A percentile compares a stretch with the other conserved stretches of the same genome.
Evolutionary conservation across 2,113 vertebrate species (phyloP).

Genomic region (Chaetorhynchus papuensis): DNA sequence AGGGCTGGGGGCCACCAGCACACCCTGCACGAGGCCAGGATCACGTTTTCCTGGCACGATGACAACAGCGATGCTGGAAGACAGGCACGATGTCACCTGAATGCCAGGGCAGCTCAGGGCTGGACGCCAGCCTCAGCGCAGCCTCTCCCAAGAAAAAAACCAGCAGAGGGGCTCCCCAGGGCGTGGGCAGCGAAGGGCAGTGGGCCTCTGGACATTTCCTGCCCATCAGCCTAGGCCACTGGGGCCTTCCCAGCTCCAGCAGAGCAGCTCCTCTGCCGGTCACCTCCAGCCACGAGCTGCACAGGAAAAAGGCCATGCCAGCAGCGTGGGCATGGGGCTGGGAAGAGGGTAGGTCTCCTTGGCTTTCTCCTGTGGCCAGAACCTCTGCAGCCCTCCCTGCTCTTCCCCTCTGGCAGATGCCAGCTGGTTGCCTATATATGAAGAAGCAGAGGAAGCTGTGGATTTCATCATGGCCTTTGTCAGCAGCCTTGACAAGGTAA

Average conservation of each 20-base stretch:
- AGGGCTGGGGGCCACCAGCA: not conserved
- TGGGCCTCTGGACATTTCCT: not conserved
- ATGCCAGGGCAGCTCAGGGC: not conserved
- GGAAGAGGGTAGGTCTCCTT: not conserved
- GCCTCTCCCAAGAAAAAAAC: not conserved
- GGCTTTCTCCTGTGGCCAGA: not conserved
- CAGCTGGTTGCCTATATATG: not conserved
- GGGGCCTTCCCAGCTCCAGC: not conserved
- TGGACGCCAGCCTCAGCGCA: not conserved
- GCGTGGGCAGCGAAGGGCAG: not conserved
- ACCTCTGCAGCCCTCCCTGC: not conserved
- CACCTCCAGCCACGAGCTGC: not conserved
- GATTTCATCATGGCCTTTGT: not conserved
- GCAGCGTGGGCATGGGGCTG: not conserved
- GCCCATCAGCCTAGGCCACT: not conserved
- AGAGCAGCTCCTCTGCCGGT: not conserved
- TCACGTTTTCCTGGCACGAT: accelerated
- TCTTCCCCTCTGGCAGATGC: not conserved
- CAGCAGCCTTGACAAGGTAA: not conserved
- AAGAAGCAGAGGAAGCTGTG: not conserved
- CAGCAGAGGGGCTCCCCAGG: not conserved
- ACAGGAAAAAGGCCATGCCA: not conserved
- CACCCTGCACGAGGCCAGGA: accelerated
- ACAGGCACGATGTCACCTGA: not conserved
- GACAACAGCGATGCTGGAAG: not conserved